Base-by-base conservation (phyloP, 2,888 invertebrate genomes). In the Teinopalpus imperialis region DNA sequence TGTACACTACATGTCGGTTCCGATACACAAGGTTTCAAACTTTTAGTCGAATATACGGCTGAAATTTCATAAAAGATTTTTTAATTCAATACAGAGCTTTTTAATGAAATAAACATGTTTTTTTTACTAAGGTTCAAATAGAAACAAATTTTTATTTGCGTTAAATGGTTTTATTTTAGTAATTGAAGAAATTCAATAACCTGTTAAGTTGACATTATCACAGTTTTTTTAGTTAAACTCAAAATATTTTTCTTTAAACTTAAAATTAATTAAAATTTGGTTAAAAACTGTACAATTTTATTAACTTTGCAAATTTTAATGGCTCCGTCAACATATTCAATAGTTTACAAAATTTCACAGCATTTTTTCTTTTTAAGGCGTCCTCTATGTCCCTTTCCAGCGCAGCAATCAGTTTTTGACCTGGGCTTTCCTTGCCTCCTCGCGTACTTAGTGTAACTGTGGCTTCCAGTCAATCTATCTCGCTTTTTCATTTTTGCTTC, bases 351-450 rank as follows among this genome's bases (percentile, higher is more conserved):
- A 39, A 67, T 67, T 39, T 47, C 57, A 37, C 63, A 61, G 41
- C 59, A 55, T 49, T 52, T 56, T 43, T 42, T 58, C 29, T 40
- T 67, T 44, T 59, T 74, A 21, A 81, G 29, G 23, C 83, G 63
- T 4, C 83, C 85, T 53, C 83, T 66, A 41, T 85, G 83, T 0
- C 85, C 86, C 43, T 69, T 75, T 16, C 83, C 81, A 1, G 71
- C 69, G 51, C 86, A 85, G 53, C 86, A 85, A 1, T 66, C 63
- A 0, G 41, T 49, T 1, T 48, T 40, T 1, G 59, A 44, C 32
- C 62, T 63, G 4, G 35, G 41, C 3, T 40, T 51, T 1, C 81
- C 81, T 49, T 69, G 61, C 44, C 36, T 66, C 47, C 70, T 72
- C 1, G 54, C 50, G 51, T 81, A 80, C 6, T 61, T 60, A 2